phyloP scores from a whole-genome alignment of 2,797 vertebrate genomes.

The Anguilla pacifica region DNA sequence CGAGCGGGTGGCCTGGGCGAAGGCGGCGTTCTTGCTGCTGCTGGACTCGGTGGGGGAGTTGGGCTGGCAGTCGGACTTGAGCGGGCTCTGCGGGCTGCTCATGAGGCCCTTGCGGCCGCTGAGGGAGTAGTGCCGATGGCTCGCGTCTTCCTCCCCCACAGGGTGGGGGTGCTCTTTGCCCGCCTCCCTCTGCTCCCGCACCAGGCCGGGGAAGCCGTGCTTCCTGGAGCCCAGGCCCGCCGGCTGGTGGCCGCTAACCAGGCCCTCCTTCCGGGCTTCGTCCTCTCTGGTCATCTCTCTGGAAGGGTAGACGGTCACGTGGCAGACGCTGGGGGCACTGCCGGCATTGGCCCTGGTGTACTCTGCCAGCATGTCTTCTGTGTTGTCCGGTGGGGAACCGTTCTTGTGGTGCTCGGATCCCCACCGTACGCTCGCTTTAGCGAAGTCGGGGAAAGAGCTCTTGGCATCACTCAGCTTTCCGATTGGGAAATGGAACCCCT shows the following conservation, averaged over 20 bases:
- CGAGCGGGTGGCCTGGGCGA: slow-evolving; percentile 72
- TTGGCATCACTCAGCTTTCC: slow-evolving; percentile 89
- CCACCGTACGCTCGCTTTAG: slow-evolving; percentile 68
- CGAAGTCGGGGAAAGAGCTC: slow-evolving; percentile 82
- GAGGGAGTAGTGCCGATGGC: slow-evolving; percentile 73
- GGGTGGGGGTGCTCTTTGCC: slow-evolving; percentile 62
- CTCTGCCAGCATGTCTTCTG: slow-evolving; percentile 71
- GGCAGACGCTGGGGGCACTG: slow-evolving; percentile 70
- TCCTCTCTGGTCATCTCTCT: slow-evolving; percentile 81
- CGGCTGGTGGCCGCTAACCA: slow-evolving; percentile 77
- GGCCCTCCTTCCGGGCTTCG: slow-evolving; percentile 82
- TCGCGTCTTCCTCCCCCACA: slow-evolving; percentile 73
- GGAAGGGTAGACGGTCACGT: slow-evolving; percentile 76
- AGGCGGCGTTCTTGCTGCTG: slow-evolving; percentile 94
- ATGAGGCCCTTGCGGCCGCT: slow-evolving; percentile 78
- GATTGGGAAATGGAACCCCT: slow-evolving; percentile 86
- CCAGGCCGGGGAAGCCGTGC: slow-evolving; percentile 73
- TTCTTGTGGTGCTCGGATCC: slow-evolving; percentile 85
- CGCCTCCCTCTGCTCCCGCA: slow-evolving; percentile 57
- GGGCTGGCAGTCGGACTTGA: slow-evolving; percentile 98
- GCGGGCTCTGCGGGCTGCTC: slow-evolving; percentile 95
- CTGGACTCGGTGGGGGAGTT: slow-evolving; percentile 97
- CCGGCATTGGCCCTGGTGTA: slow-evolving; percentile 76
- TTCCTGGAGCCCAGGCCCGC: slow-evolving; percentile 71
- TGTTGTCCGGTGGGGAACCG: slow-evolving; percentile 74